Percentiles rank a stretch among this genome's conserved stretches.
Evolutionary conservation across 2,113 vertebrate species (phyloP).

Genomic region (Polypterus senegalus): DNA sequence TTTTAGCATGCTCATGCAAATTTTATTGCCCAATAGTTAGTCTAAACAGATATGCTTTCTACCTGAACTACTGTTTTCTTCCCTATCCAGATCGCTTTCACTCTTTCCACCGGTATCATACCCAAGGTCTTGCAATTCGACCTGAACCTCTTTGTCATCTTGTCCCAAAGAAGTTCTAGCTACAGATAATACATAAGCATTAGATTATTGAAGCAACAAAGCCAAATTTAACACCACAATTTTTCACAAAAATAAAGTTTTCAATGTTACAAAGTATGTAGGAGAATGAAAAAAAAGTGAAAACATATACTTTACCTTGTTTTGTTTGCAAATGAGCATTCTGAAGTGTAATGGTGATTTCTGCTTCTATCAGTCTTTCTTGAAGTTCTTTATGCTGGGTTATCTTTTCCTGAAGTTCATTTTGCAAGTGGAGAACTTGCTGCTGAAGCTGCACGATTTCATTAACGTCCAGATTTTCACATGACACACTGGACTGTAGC

Average conservation of each 20-base stretch:
- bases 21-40: constrained; percentile 24
- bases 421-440: constrained; percentile 45
- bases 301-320: too few relatives aligned
- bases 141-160: constrained; percentile 51
- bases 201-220: background rate
- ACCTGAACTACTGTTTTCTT: constrained; percentile 56
- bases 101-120: constrained; percentile 49
- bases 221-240: too few relatives aligned
- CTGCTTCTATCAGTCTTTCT: constrained; percentile 39
- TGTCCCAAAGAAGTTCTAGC: constrained; percentile 37
- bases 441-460: constrained; percentile 16
- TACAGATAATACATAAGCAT: constrained; percentile 35
- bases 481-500: too few relatives aligned
- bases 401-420: constrained; percentile 47
- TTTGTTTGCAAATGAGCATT: constrained; percentile 27
- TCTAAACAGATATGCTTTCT: constrained; percentile 32
- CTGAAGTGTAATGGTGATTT: constrained; percentile 51
- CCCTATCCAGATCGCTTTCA: constrained; percentile 43
- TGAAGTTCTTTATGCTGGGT: constrained; percentile 38
- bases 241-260: too few relatives aligned
- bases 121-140: constrained; percentile 50
- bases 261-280: background rate
- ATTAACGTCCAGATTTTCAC: too few relatives aligned
- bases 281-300: too few relatives aligned
- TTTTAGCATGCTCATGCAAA: background rate